Percentiles rank a stretch among this genome's conserved stretches.
Conservation (phyloP, 2,113 vertebrate genomes). For the Pipra filicauda region DNA sequence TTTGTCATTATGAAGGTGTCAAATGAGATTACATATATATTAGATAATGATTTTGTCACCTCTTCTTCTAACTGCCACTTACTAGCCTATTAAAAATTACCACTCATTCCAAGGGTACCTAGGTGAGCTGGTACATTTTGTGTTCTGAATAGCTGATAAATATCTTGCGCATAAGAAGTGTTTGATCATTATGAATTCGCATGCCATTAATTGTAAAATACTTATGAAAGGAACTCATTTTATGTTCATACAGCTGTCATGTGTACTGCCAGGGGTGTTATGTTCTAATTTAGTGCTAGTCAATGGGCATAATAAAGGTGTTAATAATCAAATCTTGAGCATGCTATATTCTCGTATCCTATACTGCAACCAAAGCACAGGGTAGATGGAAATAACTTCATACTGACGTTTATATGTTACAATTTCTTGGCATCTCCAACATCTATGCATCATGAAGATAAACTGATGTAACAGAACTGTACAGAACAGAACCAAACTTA, state of each 20-base stretch:
- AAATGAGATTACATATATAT: neutral
- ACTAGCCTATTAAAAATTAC: neutral
- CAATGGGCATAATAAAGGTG: constrained; percentile 5
- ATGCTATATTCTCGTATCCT: neutral
- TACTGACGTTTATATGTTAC: neutral
- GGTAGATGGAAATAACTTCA: neutral
- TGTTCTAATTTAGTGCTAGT: constrained; percentile 15
- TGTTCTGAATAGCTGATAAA: constrained; percentile 27
- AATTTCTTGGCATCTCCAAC: neutral
- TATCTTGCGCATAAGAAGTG: neutral
- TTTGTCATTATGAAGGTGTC: neutral
- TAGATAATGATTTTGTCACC: neutral
- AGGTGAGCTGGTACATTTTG: neutral
- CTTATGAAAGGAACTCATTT: constrained; percentile 35
- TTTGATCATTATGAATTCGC: constrained; percentile 46
- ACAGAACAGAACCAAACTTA: no score
- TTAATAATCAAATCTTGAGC: constrained; percentile 17
- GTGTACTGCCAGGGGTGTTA: neutral
- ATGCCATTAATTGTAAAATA: constrained; percentile 20
- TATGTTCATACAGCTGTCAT: neutral
- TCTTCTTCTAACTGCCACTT: neutral
- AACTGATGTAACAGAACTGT: neutral
- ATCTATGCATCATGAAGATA: neutral
- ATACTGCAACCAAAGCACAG: neutral
- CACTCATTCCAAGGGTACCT: neutral